These are phyloP conservation scores for Echiichthys vipera DNA, from an alignment of 2,797 vertebrate genomes.

Conservation along the genomic window DNA sequence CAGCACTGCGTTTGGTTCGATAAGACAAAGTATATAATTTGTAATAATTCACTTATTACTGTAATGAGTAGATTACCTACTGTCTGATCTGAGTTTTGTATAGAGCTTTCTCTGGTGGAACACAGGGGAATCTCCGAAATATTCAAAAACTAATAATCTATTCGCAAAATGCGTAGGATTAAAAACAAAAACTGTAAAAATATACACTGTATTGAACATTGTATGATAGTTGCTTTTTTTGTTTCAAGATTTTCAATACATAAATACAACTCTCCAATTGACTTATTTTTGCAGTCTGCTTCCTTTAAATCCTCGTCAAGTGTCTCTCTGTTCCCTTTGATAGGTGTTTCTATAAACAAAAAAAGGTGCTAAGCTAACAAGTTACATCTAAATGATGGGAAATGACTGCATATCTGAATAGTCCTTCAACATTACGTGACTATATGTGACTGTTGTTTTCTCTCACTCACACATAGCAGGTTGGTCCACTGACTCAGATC, in stretches of 20 bases:
- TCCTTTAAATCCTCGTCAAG: background rate
- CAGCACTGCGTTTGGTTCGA: too few species aligned
- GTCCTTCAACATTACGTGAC: background rate
- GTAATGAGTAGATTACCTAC: background rate
- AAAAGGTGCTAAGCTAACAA: background rate
- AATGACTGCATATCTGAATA: background rate
- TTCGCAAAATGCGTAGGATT: background rate
- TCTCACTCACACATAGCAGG: constrained; percentile 40
- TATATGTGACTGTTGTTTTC: background rate
- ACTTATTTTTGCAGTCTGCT: background rate
- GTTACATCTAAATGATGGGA: background rate
- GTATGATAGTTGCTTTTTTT: background rate
- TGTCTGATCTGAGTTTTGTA: background rate
- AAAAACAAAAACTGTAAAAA: background rate
- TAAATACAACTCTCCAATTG: background rate
- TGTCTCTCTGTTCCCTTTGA: background rate
- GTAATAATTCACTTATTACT: background rate
- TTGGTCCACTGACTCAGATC: constrained; percentile 64
- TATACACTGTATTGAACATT: background rate
- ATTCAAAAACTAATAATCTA: too few species aligned
- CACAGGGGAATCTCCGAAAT: too few species aligned
- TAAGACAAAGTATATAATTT: too few species aligned
- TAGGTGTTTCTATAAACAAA: background rate
- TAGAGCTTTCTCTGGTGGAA: too few species aligned
- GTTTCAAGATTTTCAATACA: background rate